Evolutionary conservation across 2,797 vertebrate genomes (phyloP).

Genomic region (Thaleichthys pacificus): DNA sequence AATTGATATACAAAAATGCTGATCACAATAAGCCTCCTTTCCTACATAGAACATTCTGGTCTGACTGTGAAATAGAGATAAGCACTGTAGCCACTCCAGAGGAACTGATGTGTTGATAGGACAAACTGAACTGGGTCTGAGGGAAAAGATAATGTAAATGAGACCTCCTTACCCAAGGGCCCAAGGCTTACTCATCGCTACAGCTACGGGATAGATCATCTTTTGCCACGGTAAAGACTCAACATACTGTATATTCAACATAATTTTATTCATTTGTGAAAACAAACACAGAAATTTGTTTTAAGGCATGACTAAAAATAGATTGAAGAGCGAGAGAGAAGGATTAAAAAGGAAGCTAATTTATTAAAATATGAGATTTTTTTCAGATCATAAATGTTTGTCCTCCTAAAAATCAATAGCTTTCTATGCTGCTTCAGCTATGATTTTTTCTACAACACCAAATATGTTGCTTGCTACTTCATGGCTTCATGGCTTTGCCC

Average conservation of each 20-base stretch:
- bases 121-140: slow-evolving; percentile 51
- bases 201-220: slow-evolving; percentile 18
- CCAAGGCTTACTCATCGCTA: slow-evolving; percentile 3
- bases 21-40: not conserved
- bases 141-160: slow-evolving; percentile 54
- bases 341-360: not conserved
- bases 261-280: too few species aligned
- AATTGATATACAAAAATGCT: too few species aligned
- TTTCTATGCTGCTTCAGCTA: too few species aligned
- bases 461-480: not conserved
- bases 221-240: slow-evolving; percentile 55
- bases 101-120: slow-evolving; percentile 26
- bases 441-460: not conserved
- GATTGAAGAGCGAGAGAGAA: not conserved
- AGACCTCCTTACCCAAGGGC: slow-evolving; percentile 24
- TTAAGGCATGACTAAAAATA: not conserved
- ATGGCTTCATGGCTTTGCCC: slow-evolving; percentile 1
- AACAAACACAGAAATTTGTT: not conserved
- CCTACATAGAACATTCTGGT: slow-evolving; percentile 13
- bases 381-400: too few species aligned
- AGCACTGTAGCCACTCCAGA: slow-evolving; percentile 26
- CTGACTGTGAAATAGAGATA: slow-evolving; percentile 53
- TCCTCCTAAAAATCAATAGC: too few species aligned
- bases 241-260: not conserved
- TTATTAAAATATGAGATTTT: not conserved